phyloP scores from a whole-genome alignment of 2,888 invertebrate species.

The Siphlonurus alternatus region DNA sequence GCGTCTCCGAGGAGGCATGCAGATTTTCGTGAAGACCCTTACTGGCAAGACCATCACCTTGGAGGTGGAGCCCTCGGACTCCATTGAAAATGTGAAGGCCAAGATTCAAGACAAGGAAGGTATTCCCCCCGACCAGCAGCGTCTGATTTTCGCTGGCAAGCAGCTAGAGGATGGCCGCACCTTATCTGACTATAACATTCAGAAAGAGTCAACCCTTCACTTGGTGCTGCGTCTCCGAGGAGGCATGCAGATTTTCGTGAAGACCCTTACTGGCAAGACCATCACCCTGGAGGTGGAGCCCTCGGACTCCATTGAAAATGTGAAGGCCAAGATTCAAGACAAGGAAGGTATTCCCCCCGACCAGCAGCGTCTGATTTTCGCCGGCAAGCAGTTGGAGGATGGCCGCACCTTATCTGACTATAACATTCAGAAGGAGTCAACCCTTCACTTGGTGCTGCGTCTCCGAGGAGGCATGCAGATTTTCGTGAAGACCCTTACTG shows the following conservation, averaged over 20 bases:
- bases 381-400: constrained; percentile 40
- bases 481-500: too few relatives aligned
- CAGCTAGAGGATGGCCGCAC: too few relatives aligned
- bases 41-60: constrained; percentile 39
- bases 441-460: too few relatives aligned
- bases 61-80: constrained; percentile 82
- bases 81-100: constrained; percentile 89
- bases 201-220: too few relatives aligned
- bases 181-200: too few relatives aligned
- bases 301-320: constrained; percentile 88
- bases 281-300: constrained; percentile 81
- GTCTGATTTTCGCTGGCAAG: too few relatives aligned
- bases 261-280: constrained; percentile 3
- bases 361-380: too few relatives aligned
- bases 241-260: constrained; percentile 3
- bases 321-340: constrained; percentile 82
- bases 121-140: too few relatives aligned
- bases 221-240: too few relatives aligned
- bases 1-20: too few relatives aligned
- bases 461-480: too few relatives aligned
- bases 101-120: constrained; percentile 84
- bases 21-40: constrained; percentile 3
- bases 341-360: constrained; percentile 86
- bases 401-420: constrained; percentile 36
- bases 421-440: constrained; percentile 38